A percentile compares a stretch with the other conserved stretches of the same genome.
Evolutionary conservation across 2,888 invertebrate species (phyloP).

Genomic region (Pandemis corylana): DNA sequence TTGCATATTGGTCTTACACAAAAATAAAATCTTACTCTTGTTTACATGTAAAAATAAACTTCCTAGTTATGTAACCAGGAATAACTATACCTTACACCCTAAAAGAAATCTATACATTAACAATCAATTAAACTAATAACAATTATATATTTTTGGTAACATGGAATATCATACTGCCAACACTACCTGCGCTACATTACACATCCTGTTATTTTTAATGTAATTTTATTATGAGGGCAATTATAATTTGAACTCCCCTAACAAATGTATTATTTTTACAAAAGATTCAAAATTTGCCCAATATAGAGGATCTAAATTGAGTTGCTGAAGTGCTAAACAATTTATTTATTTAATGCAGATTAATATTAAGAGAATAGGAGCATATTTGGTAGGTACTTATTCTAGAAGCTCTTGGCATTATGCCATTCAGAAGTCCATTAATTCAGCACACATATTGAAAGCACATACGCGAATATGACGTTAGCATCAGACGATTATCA

Average conservation of each 20-base stretch:
- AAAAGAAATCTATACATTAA: constrained; percentile 75
- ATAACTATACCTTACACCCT: constrained; percentile 78
- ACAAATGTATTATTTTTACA: background rate
- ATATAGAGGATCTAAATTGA: background rate
- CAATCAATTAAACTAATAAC: constrained; percentile 74
- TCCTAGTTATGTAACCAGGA: constrained; percentile 70
- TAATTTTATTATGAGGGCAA: constrained; percentile 8
- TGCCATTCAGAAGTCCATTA: background rate
- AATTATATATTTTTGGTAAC: constrained; percentile 80
- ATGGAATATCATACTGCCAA: constrained; percentile 69
- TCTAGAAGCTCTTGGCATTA: constrained; percentile 34
- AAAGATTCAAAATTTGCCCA: background rate
- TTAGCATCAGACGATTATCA: no score
- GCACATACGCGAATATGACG: background rate
- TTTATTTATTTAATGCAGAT: background rate
- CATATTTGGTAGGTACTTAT: constrained; percentile 10
- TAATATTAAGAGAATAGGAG: background rate
- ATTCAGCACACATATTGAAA: background rate
- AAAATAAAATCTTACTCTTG: constrained; percentile 80
- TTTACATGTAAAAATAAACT: constrained; percentile 82
- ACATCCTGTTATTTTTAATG: constrained; percentile 44
- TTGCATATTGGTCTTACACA: constrained; percentile 82
- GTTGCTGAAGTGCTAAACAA: background rate
- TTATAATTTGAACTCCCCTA: background rate
- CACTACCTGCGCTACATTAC: constrained; percentile 56